Evolutionary conservation across 2,113 vertebrate species (phyloP), one percentile per base, ranked within the genome.

Genomic region (Xyliphius kryptos): DNA sequence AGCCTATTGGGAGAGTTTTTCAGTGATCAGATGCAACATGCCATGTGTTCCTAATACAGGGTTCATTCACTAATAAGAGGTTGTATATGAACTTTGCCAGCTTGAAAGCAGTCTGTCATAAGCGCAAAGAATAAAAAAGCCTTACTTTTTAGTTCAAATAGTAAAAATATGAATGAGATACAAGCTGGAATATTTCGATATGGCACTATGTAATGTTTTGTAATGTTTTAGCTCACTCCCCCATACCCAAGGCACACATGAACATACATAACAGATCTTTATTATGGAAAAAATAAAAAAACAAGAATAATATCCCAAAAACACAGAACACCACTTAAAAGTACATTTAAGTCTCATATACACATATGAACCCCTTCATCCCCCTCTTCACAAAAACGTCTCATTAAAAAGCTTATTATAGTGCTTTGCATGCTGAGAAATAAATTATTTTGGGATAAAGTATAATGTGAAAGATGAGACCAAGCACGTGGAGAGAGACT

Each of bases 401-500:
- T 53, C 61, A 60, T 66, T 63, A 70, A 41, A 69, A 44, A 54
- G 54, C 48, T 66, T 46, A 67, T 58, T 65, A 70, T 40, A 38
- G 36, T 44, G 17, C 51, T 19, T 44, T 63, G 56, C 78, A 76
- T 76, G 69, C 32, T 65, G 71, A 70, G 74, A 77, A 78, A 80
- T 82, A 80, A 79, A 85, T 85, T 74, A 82, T 78, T 69, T 81
- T 79, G 82, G 77, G 78, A 82, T 77, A 83, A 83, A n/a, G n/a
- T n/a, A 79, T 79, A 75, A 81, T 78, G 63, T 61, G 69, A 70
- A 75, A 80, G 76, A 64, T 66, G 73, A 61, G 65, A 55, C 36
- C 62, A 59, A 60, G 54, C 36, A 70, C 58, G 71, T 77, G 44
- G 5, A n/a, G n/a, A n/a, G n/a, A n/a, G n/a, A n/a, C n/a, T n/a